Base-by-base conservation (phyloP, 2,113 vertebrate genomes). In the Penelope pileata region DNA sequence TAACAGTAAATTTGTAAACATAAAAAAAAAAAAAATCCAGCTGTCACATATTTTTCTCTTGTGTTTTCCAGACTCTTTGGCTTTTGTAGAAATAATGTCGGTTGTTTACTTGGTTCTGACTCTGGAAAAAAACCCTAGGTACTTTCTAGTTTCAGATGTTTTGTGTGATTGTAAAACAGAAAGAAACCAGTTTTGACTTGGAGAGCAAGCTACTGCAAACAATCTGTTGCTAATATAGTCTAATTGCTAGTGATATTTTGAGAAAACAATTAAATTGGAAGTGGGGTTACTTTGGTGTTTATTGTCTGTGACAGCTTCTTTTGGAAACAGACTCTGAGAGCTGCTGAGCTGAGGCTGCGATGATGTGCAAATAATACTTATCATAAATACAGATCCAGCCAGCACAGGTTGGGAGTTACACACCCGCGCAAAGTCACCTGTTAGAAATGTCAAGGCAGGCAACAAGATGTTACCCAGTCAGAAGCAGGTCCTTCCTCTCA, bases 171-270 rank as follows among this genome's bases (percentile, higher is more conserved):
- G 59, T 86, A 93, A 93, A 93, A 91, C 84, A 79, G 91, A 92
- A 94, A 95, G 81, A 88, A 91, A 93, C 79, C 63, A 79, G 64
- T 94, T 95, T 72, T 95, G 90, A 96, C 82, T 85, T 58, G 15
- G 88, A 92, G 92, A 96, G 85, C 74, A 32, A 79, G 84, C 74
- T 96, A 96, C 88, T 91, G 94, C 94, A 89, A 97, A 88, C 67
- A 86, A 85, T 90, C 63, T 97, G 95, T 96, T 97, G 96, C 93
- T 96, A 94, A 97, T 97, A 95, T 87, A 90, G 72, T 51, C 95
- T 97, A 97, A 97, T 96, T 97, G 90, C 75, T 96, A 91, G 88
- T 93, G 91, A 96, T 98, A 95, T 94, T 96, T 94, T 87, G 92
- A 94, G 96, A 78, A 85, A 97, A 96, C 93, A 95, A 95, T 95